Evolutionary conservation across 30 jellyfish, hydroid and myxozoan species (phyloP).

Genomic region (Phacellophora camtschatica): DNA sequence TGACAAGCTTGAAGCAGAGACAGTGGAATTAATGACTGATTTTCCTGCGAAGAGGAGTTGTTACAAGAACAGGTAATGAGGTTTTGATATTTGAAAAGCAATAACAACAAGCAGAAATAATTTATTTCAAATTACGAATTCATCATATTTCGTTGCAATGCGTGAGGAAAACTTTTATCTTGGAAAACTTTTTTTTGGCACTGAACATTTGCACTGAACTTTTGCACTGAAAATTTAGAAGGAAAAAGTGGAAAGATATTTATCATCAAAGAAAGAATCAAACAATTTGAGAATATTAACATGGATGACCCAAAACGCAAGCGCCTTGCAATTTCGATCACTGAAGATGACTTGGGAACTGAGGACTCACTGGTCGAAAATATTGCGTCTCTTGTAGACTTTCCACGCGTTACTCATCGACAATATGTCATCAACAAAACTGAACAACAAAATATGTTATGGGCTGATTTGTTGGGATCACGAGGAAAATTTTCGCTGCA

Average conservation of each 20-base stretch:
- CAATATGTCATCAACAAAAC: constrained; percentile 62
- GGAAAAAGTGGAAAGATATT: too few species aligned
- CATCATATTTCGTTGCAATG: too few species aligned
- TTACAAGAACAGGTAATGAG: too few species aligned
- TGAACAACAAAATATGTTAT: constrained; percentile 59
- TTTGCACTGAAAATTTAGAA: too few species aligned
- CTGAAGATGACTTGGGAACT: constrained; percentile 19
- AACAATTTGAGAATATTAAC: not conserved
- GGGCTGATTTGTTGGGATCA: constrained; percentile 67
- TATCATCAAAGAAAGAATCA: too few species aligned
- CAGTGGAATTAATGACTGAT: not conserved
- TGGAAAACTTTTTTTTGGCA: too few species aligned
- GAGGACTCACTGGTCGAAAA: constrained; percentile 33
- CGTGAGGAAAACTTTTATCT: too few species aligned
- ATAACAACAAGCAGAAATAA: too few species aligned
- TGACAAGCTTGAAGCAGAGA: not conserved
- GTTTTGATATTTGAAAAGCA: not conserved
- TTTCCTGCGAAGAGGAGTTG: not conserved
- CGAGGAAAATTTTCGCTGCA: constrained; percentile 37
- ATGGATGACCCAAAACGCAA: constrained; percentile 28
- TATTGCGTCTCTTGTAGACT: constrained; percentile 33
- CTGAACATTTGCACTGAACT: too few species aligned
- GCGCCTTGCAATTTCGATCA: constrained; percentile 17
- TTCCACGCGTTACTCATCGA: constrained; percentile 68
- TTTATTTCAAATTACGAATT: too few species aligned